phyloP scores from a whole-genome alignment of 2,888 invertebrate species.

The Pinctada fucata region DNA sequence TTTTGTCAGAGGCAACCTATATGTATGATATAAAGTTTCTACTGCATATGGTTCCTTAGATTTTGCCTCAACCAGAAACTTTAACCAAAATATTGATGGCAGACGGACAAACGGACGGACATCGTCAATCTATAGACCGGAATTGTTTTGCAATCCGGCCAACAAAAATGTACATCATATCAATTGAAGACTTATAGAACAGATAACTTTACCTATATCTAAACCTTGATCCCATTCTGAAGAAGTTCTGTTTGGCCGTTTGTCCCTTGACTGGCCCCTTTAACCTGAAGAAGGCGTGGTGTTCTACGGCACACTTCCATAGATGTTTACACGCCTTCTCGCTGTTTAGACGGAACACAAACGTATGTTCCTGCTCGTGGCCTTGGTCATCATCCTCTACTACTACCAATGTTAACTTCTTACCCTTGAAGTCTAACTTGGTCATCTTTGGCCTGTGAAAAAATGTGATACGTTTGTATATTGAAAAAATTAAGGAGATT shows the following conservation, averaged over 20 bases:
- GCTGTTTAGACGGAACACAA: slow-evolving; percentile 95
- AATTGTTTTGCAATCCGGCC: too few species aligned
- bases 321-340: slow-evolving; percentile 99
- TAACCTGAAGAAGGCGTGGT: slow-evolving; percentile 98
- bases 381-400: slow-evolving; percentile 98
- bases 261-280: slow-evolving; percentile 79
- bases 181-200: too few species aligned
- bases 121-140: too few species aligned
- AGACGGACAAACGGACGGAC: too few species aligned
- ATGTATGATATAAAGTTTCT: too few species aligned
- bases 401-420: slow-evolving; percentile 96
- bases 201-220: slow-evolving; percentile 82
- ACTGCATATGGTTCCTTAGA: too few species aligned
- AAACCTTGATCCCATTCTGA: slow-evolving; percentile 98
- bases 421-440: slow-evolving; percentile 97
- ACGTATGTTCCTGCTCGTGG: slow-evolving; percentile 97
- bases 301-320: slow-evolving; percentile 99
- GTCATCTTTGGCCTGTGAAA: slow-evolving; percentile 92
- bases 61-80: too few species aligned
- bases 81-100: too few species aligned
- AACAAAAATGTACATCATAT: too few species aligned
- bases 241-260: slow-evolving; percentile 94
- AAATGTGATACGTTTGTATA: too few species aligned
- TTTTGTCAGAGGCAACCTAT: too few species aligned
- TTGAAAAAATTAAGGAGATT: too few species aligned